Conservation (phyloP, 2,113 vertebrate species). For the Micronycteris hirsuta region DNA sequence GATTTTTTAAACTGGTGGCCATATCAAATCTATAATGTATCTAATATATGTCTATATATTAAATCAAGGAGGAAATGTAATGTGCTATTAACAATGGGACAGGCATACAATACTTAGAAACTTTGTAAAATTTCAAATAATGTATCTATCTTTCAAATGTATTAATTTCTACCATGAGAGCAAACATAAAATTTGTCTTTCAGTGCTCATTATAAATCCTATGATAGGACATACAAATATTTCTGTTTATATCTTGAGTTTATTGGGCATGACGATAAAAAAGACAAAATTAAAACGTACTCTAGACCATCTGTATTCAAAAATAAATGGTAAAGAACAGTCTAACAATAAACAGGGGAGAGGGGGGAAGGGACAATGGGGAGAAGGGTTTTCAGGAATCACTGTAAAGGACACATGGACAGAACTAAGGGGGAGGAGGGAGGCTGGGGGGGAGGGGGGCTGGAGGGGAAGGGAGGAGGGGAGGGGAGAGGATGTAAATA, state of each 20-base stretch:
- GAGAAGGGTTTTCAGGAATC: too few species aligned
- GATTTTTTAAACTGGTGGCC: slow-evolving; percentile 5
- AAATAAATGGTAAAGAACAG: not conserved
- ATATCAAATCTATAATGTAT: slow-evolving; percentile 2
- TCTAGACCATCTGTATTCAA: not conserved
- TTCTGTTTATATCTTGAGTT: not conserved
- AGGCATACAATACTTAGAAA: not conserved
- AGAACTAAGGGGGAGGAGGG: too few species aligned
- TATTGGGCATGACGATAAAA: not conserved
- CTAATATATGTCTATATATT: too few species aligned
- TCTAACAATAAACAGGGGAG: too few species aligned
- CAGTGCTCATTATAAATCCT: slow-evolving; percentile 26
- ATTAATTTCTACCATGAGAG: slow-evolving; percentile 33
- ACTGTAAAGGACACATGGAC: too few species aligned
- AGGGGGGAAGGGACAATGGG: too few species aligned
- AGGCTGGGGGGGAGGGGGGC: too few species aligned
- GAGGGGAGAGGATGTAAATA: too few species aligned
- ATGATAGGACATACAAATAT: not conserved
- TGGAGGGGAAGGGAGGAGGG: too few species aligned
- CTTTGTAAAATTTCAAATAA: not conserved
- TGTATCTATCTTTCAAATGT: not conserved
- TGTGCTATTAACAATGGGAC: not conserved
- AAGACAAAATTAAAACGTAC: not conserved
- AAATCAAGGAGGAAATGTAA: slow-evolving; percentile 35
- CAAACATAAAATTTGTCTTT: slow-evolving; percentile 24